These are phyloP conservation scores for Enoplosus armatus DNA, from an alignment of 2,797 vertebrate species.

Conservation along the genomic window DNA sequence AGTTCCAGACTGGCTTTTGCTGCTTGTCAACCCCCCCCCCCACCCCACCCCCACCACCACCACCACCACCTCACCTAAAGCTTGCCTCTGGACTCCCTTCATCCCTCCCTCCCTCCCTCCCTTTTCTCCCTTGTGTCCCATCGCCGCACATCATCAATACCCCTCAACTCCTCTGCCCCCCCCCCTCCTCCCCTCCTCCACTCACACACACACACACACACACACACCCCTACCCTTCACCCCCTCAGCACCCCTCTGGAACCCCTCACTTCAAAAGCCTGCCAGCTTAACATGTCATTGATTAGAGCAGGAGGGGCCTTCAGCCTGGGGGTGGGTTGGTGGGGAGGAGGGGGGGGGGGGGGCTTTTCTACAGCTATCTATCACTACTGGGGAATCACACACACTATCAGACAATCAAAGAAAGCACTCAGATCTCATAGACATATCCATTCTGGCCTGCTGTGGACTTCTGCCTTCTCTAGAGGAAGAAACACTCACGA, in stretches of 20 bases:
- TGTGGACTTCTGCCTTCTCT: slow-evolving; percentile 13
- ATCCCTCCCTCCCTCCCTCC: slow-evolving; percentile 50
- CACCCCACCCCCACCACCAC: background rate
- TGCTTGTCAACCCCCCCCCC: slow-evolving; percentile 38
- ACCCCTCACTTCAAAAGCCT: slow-evolving; percentile 77
- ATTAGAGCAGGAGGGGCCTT: slow-evolving; percentile 70
- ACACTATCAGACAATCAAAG: slow-evolving; percentile 53
- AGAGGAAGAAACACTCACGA: slow-evolving; percentile 13
- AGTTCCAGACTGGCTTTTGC: slow-evolving; percentile 75
- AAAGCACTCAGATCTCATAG: slow-evolving; percentile 28
- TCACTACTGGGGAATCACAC: slow-evolving; percentile 57
- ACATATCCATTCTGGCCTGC: slow-evolving; percentile 28
- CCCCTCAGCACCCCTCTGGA: slow-evolving; percentile 64
- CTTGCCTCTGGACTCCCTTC: slow-evolving; percentile 49
- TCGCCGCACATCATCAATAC: slow-evolving; percentile 82
- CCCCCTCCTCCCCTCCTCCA: no score
- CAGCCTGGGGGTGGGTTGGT: slow-evolving; percentile 45
- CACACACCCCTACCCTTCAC: slow-evolving; percentile 27
- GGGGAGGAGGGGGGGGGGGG: no score
- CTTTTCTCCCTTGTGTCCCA: slow-evolving; percentile 71
- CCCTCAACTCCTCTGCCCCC: slow-evolving; percentile 62
- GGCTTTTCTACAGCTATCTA: slow-evolving; percentile 49
- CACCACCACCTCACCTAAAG: slow-evolving; percentile 9
- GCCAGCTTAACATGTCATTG: slow-evolving; percentile 82
- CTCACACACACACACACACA: slow-evolving; percentile 21